Percentiles rank a stretch among this genome's conserved stretches.
Evolutionary conservation across 2,888 invertebrate species (phyloP).

Genomic region (Coleophora flavipennella): DNA sequence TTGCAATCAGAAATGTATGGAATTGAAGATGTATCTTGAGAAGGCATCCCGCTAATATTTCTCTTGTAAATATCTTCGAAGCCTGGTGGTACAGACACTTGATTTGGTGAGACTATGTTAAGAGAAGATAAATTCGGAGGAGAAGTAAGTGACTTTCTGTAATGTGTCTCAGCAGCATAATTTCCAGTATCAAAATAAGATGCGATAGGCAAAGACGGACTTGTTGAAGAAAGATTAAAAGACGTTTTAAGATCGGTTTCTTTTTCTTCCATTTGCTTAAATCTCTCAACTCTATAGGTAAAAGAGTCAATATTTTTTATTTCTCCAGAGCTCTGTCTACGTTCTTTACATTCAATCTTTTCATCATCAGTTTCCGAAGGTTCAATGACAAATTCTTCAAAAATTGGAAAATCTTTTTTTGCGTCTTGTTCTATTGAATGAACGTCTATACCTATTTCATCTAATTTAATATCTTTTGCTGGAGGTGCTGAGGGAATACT

Average conservation of each 20-base stretch:
- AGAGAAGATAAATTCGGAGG: slow-evolving; percentile 19
- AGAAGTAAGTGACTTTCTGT: slow-evolving; percentile 39
- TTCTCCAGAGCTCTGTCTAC: slow-evolving; percentile 33
- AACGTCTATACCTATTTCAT: slow-evolving; percentile 54
- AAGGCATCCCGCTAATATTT: slow-evolving; percentile 14
- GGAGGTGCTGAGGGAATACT: slow-evolving; percentile 47
- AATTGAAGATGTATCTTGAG: slow-evolving; percentile 5
- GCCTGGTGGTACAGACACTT: slow-evolving; percentile 45
- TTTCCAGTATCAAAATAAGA: slow-evolving; percentile 66
- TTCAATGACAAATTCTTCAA: slow-evolving; percentile 54
- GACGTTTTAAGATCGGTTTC: slow-evolving; percentile 16
- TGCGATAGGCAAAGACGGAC: slow-evolving; percentile 42
- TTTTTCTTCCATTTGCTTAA: slow-evolving; percentile 39
- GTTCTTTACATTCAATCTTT: slow-evolving; percentile 43
- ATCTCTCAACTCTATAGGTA: slow-evolving; percentile 52
- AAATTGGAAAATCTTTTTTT: slow-evolving; percentile 53
- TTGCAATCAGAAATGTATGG: slow-evolving; percentile 32
- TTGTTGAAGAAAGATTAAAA: slow-evolving; percentile 14
- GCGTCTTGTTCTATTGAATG: slow-evolving; percentile 61
- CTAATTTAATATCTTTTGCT: slow-evolving; percentile 44
- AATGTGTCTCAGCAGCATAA: slow-evolving; percentile 57
- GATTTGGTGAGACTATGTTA: slow-evolving; percentile 16
- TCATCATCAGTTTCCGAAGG: slow-evolving; percentile 56
- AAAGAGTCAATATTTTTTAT: slow-evolving; percentile 40
- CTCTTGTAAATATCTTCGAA: slow-evolving; percentile 47